Evolutionary conservation across 2,113 vertebrate species (phyloP).

Genomic region (Sardina pilchardus): DNA sequence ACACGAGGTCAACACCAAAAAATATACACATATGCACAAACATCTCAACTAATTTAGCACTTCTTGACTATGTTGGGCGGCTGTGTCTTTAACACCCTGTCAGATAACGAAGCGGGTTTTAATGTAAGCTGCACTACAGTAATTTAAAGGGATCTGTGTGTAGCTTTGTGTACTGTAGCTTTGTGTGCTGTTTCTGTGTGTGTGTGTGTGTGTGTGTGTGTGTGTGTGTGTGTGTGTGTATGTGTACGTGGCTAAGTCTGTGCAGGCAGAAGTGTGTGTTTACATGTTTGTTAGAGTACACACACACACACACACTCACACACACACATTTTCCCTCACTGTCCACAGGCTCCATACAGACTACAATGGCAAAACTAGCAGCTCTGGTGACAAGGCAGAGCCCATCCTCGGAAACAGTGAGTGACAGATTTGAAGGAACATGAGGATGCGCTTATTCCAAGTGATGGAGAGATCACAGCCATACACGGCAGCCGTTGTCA

Average conservation of each 20-base stretch:
- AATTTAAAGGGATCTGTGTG: neutral
- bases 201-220: conserved; percentile 35
- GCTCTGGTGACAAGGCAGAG: conserved; percentile 27
- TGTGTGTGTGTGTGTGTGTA: too few species aligned
- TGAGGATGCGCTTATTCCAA: conserved; percentile 63
- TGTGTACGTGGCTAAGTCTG: neutral
- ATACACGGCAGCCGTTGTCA: conserved; percentile 70
- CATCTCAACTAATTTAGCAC: neutral
- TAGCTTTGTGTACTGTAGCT: neutral
- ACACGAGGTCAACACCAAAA: neutral
- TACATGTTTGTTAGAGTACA: neutral
- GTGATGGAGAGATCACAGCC: conserved; percentile 74
- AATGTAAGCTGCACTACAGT: neutral
- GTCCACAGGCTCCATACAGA: conserved; percentile 33
- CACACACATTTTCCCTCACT: neutral
- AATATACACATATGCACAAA: conserved; percentile 12
- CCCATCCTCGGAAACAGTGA: conserved; percentile 55
- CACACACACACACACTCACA: neutral
- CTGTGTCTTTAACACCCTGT: neutral
- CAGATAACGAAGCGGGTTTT: conserved; percentile 44
- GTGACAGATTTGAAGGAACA: conserved; percentile 67
- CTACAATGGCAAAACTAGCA: conserved; percentile 36
- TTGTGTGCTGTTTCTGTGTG: conserved; percentile 25
- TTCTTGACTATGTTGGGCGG: neutral
- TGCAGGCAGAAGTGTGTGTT: neutral